Evolutionary conservation across 2,113 vertebrate species (phyloP).

Genomic region (Oreochromis niloticus): DNA sequence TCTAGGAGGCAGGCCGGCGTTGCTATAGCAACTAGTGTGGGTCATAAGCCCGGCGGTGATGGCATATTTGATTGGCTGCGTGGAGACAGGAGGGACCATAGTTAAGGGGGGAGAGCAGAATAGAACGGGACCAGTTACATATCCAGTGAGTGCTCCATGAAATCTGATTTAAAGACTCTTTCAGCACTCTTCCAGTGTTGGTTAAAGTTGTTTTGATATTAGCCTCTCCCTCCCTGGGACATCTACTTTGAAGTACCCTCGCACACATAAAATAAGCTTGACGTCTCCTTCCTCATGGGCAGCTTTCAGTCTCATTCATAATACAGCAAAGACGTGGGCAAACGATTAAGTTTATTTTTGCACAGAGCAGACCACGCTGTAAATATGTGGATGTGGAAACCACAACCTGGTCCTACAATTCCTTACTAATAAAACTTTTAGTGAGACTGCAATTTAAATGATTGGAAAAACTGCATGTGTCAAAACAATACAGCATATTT

Average conservation of each 20-base stretch:
- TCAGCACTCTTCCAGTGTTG: neutral
- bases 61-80: slow-evolving; percentile 64
- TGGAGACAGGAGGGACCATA: slow-evolving; percentile 27
- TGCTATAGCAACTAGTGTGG: slow-evolving; percentile 60
- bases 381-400: neutral
- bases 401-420: neutral
- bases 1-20: slow-evolving; percentile 61
- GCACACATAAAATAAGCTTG: neutral
- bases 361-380: neutral
- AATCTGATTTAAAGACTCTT: neutral
- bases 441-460: neutral
- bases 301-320: neutral
- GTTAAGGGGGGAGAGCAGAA: neutral
- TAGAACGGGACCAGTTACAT: slow-evolving; percentile 1
- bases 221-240: neutral
- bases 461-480: neutral
- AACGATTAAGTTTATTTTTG: neutral
- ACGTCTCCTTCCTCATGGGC: neutral
- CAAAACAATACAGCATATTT: neutral
- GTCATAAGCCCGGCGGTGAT: slow-evolving; percentile 61
- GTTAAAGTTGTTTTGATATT: neutral
- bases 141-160: slow-evolving; percentile 17
- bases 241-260: neutral
- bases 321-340: neutral
- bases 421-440: neutral